Percentiles rank a stretch among this genome's conserved stretches.
phyloP scores from a whole-genome alignment of 1,140 invertebrate genomes.

The Ceratina japonica region DNA sequence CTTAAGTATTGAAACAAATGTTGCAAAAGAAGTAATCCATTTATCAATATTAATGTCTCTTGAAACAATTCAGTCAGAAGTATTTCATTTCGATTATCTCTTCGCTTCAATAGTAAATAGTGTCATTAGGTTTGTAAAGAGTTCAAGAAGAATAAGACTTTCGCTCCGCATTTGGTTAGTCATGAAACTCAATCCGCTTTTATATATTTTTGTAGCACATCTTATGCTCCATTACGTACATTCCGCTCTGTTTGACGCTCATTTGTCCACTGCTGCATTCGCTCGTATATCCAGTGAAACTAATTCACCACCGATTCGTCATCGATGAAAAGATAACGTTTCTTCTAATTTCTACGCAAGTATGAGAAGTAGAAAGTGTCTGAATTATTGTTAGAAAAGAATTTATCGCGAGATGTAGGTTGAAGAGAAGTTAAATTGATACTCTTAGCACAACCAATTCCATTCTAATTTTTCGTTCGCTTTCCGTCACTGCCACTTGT shows the following conservation, averaged over 20 bases:
- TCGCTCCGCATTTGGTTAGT: constrained; percentile 58
- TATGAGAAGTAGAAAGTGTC: not conserved
- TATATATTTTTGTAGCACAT: constrained; percentile 34
- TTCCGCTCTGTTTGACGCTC: constrained; percentile 49
- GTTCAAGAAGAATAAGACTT: constrained; percentile 39
- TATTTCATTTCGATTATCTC: not conserved
- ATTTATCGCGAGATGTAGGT: constrained; percentile 2
- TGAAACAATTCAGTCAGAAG: too few relatives aligned
- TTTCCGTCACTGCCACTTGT: not conserved
- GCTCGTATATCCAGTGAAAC: not conserved
- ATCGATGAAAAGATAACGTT: not conserved
- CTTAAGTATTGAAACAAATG: too few relatives aligned
- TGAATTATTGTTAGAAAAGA: not conserved
- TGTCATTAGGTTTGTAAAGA: not conserved
- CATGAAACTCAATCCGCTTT: constrained; percentile 15
- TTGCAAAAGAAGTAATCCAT: not conserved
- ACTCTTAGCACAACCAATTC: not conserved
- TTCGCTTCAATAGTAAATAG: not conserved
- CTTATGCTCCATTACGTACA: constrained; percentile 56
- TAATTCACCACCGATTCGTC: not conserved
- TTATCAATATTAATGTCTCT: not conserved
- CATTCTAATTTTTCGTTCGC: constrained; percentile 18
- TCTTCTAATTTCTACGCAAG: not conserved
- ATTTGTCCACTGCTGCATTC: not conserved
- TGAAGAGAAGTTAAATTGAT: constrained; percentile 9